Evolutionary conservation across 2,797 vertebrate genomes (phyloP), one percentile per base, ranked within the genome.

Genomic region (Xyrichtys novacula): DNA sequence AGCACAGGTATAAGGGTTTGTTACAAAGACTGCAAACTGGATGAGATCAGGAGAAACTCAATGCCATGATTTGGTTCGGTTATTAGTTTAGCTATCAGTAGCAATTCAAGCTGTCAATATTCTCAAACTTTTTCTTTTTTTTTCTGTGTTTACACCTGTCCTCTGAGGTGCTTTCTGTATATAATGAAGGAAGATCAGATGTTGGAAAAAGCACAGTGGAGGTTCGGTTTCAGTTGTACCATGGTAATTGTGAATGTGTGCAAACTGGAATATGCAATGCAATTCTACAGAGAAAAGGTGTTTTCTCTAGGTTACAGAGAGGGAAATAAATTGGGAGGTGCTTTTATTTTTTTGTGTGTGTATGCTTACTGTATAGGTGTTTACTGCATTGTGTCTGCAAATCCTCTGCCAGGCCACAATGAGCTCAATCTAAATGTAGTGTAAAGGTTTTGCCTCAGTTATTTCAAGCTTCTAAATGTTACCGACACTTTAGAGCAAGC

Each of bases 401-500:
- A 31, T 69, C 66, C 61, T 60, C 50, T 76, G 62, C 48, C 68
- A 76, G 71, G 70, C 62, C 63, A 76, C 55, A 54, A 60, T 70
- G 65, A 53, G 75, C 52, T 69, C 64, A 65, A 75, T 74, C 61
- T 74, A 80, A 59, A 71, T 71, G 56, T 73, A 44, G 56, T 81
- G 62, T 62, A 52, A 67, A 76, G 36, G 62, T 84, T 67, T n/a
- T 83, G 60, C 61, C 67, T 73, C 32, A 68, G 44, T 76, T 72
- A 62, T 79, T 81, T 80, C 56, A 70, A 76, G 63, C 76, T 74
- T 82, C 59, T 59, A 62, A 74, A 88, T 87, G 75, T 91, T 74
- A 80, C 75, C 79, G 85, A 90, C 83, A 88, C 87, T 88, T 91
- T 86, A 81, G 83, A 87, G 74, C 67, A 85, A 88, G 89, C 89